Base-by-base conservation (phyloP, 1,140 invertebrate species). In the Euglossa dilemma region DNA sequence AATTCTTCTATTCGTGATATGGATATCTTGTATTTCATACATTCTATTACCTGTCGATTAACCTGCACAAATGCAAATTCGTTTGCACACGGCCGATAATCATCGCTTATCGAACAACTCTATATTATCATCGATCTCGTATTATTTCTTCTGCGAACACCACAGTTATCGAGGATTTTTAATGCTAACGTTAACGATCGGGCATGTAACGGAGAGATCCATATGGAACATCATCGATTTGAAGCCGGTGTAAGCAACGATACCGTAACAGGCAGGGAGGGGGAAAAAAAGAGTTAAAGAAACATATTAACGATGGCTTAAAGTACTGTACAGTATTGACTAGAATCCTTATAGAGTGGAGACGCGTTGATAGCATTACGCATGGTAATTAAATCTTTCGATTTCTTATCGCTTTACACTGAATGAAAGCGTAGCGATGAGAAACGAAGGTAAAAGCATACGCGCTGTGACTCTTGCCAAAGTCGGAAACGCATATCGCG, bases 301-400 rank as follows among this genome's bases (percentile, higher is more conserved):
- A n/a, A 67, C 64, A 45, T 9, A 16, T 69, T 64, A 82, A 72
- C 70, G 75, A 84, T 69, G 43, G 18, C 71, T 63, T 83, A 67
- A 73, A 84, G 75, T 79, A 28, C 64, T 63, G 80, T 87, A 87
- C 43, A 84, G 59, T 61, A 84, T 80, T 87, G 86, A 87, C 86
- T 87, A 87, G 86, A 87, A 87, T 87, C 57, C 52, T 80, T 87
- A 73, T 74, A 56, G 50, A 45, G 20, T 43, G 25, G 36, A 36
- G 61, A 80, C n/a, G 20, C 52, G 23, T 43, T 66, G 28, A 25
- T 20, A 50, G 18, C 54, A 36, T 59, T 70, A 57, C 64, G 47
- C 16, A 45, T 56, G 9, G 23, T 11, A 50, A 76, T 47, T 23
- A 25, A 45, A 77, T 45, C 36, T 56, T 73, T 67, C 20, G 43